Conservation (phyloP, 2,888 invertebrate species). For the Chymomyza procnemis region DNA sequence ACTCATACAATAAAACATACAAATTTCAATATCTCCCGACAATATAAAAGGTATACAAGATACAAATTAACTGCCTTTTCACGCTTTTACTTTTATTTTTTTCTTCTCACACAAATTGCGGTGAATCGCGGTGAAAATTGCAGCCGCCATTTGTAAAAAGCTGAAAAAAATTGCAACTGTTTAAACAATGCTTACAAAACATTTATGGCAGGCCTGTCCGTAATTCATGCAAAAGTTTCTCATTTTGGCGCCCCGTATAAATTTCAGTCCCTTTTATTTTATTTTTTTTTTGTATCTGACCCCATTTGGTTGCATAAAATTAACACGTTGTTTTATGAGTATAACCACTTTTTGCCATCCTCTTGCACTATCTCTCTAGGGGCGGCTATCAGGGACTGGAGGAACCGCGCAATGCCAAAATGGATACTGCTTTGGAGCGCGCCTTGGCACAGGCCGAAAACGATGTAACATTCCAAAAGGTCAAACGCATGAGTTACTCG, state of each 20-base stretch:
- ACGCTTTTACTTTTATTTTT: no score
- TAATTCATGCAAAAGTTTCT: conserved; percentile 27
- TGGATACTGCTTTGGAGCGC: conserved; percentile 83
- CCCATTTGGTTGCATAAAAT: conserved; percentile 19
- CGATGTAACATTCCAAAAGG: conserved; percentile 85
- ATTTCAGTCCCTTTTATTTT: conserved; percentile 8
- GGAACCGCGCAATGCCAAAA: conserved; percentile 78
- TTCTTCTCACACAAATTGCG: not conserved
- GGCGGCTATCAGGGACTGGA: conserved; percentile 70
- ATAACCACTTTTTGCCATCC: not conserved
- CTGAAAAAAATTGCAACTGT: conserved; percentile 19
- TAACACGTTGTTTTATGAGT: conserved; percentile 4
- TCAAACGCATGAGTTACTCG: conserved; percentile 86
- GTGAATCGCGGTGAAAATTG: not conserved
- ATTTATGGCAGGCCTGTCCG: conserved; percentile 11
- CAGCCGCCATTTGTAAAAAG: not conserved
- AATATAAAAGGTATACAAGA: not conserved
- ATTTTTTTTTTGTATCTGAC: not conserved
- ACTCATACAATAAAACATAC: not conserved
- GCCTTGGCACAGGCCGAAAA: conserved; percentile 84
- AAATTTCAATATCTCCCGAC: not conserved
- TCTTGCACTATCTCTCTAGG: conserved; percentile 10
- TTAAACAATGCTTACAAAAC: conserved; percentile 25
- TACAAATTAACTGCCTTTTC: conserved; percentile 40
- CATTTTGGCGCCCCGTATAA: conserved; percentile 19